Percentiles rank a stretch among this genome's conserved stretches.
These are phyloP conservation scores for Patiria miniata DNA, from an alignment of 35 echinoderm and acorn worm species.

Conservation along the genomic window DNA sequence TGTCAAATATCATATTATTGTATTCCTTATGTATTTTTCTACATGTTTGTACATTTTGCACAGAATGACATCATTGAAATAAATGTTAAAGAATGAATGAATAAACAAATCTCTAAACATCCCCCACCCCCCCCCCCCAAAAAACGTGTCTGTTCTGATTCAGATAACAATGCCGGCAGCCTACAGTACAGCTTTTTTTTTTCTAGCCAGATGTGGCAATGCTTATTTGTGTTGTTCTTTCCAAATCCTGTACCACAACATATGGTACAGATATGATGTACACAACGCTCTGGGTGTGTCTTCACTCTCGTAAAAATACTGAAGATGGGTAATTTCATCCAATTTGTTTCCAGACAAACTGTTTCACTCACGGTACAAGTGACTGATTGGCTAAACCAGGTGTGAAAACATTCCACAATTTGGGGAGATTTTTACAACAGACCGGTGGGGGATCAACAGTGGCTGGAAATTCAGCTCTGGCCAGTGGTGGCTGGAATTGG, in stretches of 20 bases:
- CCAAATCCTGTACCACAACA: neutral
- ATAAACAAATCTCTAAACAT: too few species aligned
- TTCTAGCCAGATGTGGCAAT: too few species aligned
- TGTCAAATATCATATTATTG: too few species aligned
- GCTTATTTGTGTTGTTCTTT: too few species aligned
- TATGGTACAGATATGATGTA: neutral
- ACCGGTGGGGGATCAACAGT: neutral
- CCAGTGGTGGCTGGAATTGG: neutral
- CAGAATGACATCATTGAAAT: too few species aligned
- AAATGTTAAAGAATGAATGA: too few species aligned
- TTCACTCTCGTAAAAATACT: neutral
- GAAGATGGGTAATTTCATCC: neutral
- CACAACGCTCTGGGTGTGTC: neutral
- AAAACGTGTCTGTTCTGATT: too few species aligned
- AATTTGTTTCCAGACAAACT: slow-evolving; percentile 3
- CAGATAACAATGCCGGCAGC: too few species aligned
- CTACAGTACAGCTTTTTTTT: too few species aligned
- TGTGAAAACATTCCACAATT: slow-evolving; percentile 23
- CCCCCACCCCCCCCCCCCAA: too few species aligned
- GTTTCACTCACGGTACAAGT: neutral
- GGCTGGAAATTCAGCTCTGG: neutral
- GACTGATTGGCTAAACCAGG: slow-evolving; percentile 12
- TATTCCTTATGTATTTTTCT: too few species aligned
- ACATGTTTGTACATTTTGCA: too few species aligned
- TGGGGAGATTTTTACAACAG: neutral